Conservation (phyloP, 2,888 invertebrate species). For the Ophraella communa region DNA sequence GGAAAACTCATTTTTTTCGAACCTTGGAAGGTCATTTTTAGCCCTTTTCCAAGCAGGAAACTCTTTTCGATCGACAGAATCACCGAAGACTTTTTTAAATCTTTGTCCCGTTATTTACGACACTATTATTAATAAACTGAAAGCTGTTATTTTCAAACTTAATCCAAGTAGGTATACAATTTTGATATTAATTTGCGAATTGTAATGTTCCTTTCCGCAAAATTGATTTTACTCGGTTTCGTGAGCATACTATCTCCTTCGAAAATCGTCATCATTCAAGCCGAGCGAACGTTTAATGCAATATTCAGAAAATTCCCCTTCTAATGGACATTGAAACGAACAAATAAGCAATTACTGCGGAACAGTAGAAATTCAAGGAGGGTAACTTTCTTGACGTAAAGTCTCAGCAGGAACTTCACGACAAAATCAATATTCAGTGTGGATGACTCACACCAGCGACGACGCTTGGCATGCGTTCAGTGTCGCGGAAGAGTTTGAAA, state of each 20-base stretch:
- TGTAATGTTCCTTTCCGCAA: conserved; percentile 4
- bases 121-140: too few species aligned
- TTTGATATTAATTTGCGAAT: conserved; percentile 10
- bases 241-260: conserved; percentile 19
- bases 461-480: conserved; percentile 10
- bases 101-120: too few species aligned
- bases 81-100: too few species aligned
- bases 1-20: too few species aligned
- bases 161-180: conserved; percentile 9
- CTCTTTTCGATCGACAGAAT: too few species aligned
- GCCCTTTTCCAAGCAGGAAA: too few species aligned
- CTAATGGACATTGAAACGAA: conserved; percentile 27
- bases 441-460: conserved; percentile 29
- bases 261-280: conserved; percentile 21
- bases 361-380: conserved; percentile 25
- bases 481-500: neutral
- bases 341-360: conserved; percentile 26
- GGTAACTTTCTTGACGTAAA: conserved; percentile 29
- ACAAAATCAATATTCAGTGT: conserved; percentile 40
- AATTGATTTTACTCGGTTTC: conserved; percentile 24
- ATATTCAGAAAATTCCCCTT: conserved; percentile 26
- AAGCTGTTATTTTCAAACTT: neutral
- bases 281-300: conserved; percentile 25
- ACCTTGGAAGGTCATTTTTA: too few species aligned
- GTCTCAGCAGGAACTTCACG: conserved; percentile 34